phyloP scores from a whole-genome alignment of 64 coral and sea anemone species.

The Stichodactyla mertensii region DNA sequence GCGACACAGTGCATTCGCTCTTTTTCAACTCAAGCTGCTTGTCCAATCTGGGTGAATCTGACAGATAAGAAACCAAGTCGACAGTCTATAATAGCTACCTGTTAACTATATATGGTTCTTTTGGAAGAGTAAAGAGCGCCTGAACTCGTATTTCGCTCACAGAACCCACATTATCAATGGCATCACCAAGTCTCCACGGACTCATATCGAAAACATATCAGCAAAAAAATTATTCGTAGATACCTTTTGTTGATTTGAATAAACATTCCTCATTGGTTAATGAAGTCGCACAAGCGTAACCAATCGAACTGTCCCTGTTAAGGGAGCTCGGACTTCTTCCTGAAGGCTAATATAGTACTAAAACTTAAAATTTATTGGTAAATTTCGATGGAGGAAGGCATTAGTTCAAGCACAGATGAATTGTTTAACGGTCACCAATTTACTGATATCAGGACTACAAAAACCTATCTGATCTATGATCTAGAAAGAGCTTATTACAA shows the following conservation, averaged over 20 bases:
- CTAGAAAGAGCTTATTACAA: neutral
- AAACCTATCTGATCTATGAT: neutral
- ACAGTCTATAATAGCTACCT: neutral
- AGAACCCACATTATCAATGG: neutral
- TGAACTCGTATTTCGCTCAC: neutral
- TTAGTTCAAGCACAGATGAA: neutral
- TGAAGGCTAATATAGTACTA: neutral
- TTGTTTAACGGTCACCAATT: neutral
- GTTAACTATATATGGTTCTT: neutral
- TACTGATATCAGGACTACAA: neutral
- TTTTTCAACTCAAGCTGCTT: neutral
- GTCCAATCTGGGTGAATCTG: neutral
- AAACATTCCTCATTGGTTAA: neutral
- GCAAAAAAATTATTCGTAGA: neutral
- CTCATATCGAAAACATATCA: neutral
- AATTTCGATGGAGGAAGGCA: neutral
- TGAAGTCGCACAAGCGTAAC: neutral
- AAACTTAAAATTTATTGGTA: neutral
- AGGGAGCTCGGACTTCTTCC: neutral
- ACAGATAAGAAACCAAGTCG: neutral
- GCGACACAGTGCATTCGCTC: neutral
- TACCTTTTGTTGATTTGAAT: neutral
- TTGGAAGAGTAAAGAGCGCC: neutral
- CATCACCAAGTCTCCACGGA: neutral
- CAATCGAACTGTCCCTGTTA: neutral